Evolutionary conservation across 2,888 invertebrate genomes (phyloP).

Genomic region (Agrotis exclamationis): DNA sequence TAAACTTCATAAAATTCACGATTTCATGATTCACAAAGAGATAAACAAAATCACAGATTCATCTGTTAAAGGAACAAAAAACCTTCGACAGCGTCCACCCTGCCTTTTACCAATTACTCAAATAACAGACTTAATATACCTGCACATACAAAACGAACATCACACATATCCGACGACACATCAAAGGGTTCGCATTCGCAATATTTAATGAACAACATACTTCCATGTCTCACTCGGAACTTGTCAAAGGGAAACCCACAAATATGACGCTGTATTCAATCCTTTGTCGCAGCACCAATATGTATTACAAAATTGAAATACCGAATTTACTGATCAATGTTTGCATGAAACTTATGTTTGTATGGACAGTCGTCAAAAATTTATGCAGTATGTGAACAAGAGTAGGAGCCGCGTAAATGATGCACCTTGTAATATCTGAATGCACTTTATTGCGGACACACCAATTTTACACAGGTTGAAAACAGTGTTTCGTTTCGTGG

Average conservation of each 20-base stretch:
- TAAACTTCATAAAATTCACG: background rate
- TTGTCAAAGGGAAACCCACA: conserved; percentile 51
- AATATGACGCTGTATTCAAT: conserved; percentile 41
- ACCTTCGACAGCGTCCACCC: background rate
- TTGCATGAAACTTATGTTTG: conserved; percentile 18
- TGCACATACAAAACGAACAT: conserved; percentile 22
- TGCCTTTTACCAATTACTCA: background rate
- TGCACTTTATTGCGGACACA: too few species aligned
- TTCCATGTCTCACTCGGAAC: conserved; percentile 15
- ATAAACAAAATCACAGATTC: background rate
- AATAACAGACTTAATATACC: conserved; percentile 12
- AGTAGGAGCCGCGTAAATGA: too few species aligned
- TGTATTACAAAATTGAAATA: conserved; percentile 40
- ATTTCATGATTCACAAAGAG: background rate
- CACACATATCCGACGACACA: conserved; percentile 19
- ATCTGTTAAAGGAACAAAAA: conserved; percentile 1
- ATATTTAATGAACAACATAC: conserved; percentile 44
- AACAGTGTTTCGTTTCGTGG: too few species aligned
- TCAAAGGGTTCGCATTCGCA: conserved; percentile 37
- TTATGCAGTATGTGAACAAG: too few species aligned
- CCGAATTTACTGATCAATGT: conserved; percentile 38
- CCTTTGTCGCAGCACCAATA: conserved; percentile 42
- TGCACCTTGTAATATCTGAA: too few species aligned
- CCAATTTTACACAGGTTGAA: too few species aligned
- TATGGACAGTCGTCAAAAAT: conserved; percentile 13